Base-by-base conservation (phyloP, 2,797 vertebrate species). In the Esox masquinongy region DNA sequence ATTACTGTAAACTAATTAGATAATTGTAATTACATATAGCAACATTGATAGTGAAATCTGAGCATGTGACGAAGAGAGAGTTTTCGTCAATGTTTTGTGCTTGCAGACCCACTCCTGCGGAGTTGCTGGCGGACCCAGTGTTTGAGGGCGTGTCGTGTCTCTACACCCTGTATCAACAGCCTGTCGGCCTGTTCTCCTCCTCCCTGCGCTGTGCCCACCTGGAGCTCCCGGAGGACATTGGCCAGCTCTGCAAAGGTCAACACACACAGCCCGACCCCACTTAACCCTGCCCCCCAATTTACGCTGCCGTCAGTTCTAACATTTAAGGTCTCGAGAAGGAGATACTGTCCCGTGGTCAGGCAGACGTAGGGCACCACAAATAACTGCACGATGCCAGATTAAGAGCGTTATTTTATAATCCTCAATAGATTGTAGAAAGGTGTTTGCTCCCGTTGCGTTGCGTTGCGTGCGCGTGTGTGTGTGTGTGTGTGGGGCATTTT, bases 221-320 rank as follows among this genome's bases (percentile, higher is more conserved):
- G 85, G 95, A 94, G 15, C 94, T 99, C 74, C 97, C 97, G 53
- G 97, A 98, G 19, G 96, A 99, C 93, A 96, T 98, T 92, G 95
- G 87, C 86, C 94, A 96, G 70, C 92, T 98, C 77, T 97, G 94
- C 86, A 95, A 96, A 97, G 97, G 97, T 98, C 69, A 56, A 73
- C 4, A 24, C n/a, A 4, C 12, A n/a, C 7, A 8, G 15, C 14
- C 16, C 5, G 1, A n/a, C 29, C 9, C 9, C 22, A 24, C 2
- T 24, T 29, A 63, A 22, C n/a, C 1, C 9, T 24, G 17, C 39
- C 9, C 11, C 43, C 39, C 22, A 36, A 22, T 69, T 69, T 39
- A 69, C 31, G 15, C 17, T 3, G 4, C 39, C 15, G 24, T 50
- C 24, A 51, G 26, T 17, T 26, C 34, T 68, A 29, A 39, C 66